Base-by-base conservation (phyloP, 2,888 invertebrate genomes). In the Troilus luridus region DNA sequence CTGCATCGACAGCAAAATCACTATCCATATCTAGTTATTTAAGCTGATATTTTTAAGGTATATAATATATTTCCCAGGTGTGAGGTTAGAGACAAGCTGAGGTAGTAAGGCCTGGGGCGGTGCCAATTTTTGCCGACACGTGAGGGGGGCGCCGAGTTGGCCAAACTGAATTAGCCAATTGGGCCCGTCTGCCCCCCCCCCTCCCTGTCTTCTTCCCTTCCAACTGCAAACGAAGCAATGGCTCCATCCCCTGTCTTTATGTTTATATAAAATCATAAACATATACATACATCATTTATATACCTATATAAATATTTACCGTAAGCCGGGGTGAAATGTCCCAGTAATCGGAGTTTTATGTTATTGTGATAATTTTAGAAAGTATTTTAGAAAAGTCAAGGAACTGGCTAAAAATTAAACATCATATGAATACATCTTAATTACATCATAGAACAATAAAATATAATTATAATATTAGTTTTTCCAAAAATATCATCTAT, bases 71-170 rank as follows among this genome's bases (percentile, higher is more conserved):
- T 64, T 64, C n/a, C 64, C n/a, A 64, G n/a, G n/a, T n/a, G n/a
- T 10, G n/a, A 2, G 24, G 24, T 9, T 27, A 14, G 10, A 11
- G 67, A 24, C 67, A 67, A 14, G 67, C 24, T 14, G 24, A 67
- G 12, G 10, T 67, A 27, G 8, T 12, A 27, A 27, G 24, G 24
- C 67, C 67, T 24, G 24, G 14, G 67, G 67, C 67, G 67, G 24
- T 67, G 24, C 67, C 67, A 67, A 67, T 67, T 67, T 67, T 67
- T 67, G 67, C 67, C 67, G 24, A 67, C 67, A 67, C 67, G 67
- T 67, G 67, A 67, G 67, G 67, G 12, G 67, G 67, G 67, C 67
- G 24, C 24, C 9, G 67, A 67, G 67, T 67, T 67, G 67, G 67
- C 6, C 67, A 67, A 67, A 67, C 67, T 24, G 67, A 67, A 67